phyloP scores from a whole-genome alignment of 2,113 vertebrate species.

The Naja naja region DNA sequence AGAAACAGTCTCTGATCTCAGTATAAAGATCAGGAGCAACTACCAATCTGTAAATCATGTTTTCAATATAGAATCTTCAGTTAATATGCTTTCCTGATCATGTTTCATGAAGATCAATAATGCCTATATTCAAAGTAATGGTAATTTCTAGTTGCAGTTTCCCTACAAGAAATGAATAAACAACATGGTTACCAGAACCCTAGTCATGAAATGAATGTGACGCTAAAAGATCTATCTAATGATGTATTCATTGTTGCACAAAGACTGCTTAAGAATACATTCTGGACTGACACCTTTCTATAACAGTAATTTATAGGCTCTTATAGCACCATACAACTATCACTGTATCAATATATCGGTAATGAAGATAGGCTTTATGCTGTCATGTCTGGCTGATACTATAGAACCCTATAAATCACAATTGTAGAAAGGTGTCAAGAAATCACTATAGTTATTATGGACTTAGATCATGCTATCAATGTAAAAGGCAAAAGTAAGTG shows the following conservation, averaged over 20 bases:
- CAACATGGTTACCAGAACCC: background rate
- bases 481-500: background rate
- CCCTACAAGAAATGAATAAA: background rate
- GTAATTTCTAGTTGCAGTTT: background rate
- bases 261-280: background rate
- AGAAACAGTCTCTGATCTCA: background rate
- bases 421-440: background rate
- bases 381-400: background rate
- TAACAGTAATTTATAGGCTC: background rate
- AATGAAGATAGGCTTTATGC: background rate
- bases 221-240: background rate
- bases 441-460: background rate
- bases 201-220: background rate
- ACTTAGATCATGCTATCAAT: background rate
- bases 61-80: background rate
- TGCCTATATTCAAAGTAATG: background rate
- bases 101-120: background rate
- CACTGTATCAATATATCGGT: background rate
- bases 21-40: background rate
- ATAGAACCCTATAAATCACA: background rate
- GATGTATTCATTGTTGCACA: background rate
- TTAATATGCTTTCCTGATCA: background rate
- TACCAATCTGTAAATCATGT: background rate
- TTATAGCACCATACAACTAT: background rate
- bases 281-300: background rate